A percentile compares a stretch with the other conserved stretches of the same genome.
Conservation (phyloP, 2,797 vertebrate species). For the Hephaestus fuliginosus region DNA sequence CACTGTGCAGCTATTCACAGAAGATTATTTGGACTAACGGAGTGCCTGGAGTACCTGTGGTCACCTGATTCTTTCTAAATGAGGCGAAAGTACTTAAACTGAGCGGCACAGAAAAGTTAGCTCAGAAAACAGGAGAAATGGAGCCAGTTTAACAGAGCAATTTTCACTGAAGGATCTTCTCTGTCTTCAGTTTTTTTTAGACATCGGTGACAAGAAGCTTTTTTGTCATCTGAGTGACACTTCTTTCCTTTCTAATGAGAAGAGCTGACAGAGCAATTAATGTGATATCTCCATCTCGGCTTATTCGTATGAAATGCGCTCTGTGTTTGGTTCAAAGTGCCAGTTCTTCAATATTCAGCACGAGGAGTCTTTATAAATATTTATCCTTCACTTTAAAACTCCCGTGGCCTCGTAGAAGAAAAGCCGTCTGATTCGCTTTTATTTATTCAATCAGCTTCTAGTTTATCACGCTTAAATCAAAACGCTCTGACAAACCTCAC, state of each 20-base stretch:
- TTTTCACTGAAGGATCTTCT: slow-evolving; percentile 6
- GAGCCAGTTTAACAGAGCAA: slow-evolving; percentile 11
- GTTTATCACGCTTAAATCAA: neutral
- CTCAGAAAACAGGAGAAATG: neutral
- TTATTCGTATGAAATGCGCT: neutral
- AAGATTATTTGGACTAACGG: neutral
- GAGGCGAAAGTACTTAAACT: neutral
- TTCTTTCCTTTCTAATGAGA: neutral
- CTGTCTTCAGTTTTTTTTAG: neutral
- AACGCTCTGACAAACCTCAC: neutral
- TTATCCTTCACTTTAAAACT: slow-evolving; percentile 3
- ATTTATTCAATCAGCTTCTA: neutral
- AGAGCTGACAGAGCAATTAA: neutral
- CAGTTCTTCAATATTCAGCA: neutral
- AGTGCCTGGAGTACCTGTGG: too few relatives aligned
- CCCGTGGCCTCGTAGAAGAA: neutral
- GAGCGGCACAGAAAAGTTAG: neutral
- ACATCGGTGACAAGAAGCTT: neutral
- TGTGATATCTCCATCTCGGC: neutral
- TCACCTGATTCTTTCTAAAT: neutral
- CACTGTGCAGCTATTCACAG: neutral
- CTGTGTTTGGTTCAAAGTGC: neutral
- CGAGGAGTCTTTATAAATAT: neutral
- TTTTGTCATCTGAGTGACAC: slow-evolving; percentile 9
- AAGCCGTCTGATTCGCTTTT: neutral